Percentiles rank a stretch among this genome's conserved stretches.
These are phyloP conservation scores for Anolis apletophallus DNA, from an alignment of 2,797 vertebrate species.

Conservation along the genomic window DNA sequence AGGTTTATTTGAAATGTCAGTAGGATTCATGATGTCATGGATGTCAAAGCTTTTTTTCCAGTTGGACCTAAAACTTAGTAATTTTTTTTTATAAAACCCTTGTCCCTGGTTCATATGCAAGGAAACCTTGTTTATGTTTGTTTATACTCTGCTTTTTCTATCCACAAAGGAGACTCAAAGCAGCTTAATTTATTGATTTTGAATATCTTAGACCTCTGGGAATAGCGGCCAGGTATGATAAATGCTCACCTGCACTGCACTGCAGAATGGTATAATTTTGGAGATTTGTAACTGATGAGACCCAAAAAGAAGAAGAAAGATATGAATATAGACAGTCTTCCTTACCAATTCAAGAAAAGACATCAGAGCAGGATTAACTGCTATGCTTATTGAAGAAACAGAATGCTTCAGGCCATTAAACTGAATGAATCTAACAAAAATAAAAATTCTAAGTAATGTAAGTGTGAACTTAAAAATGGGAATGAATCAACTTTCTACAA, in stretches of 20 bases:
- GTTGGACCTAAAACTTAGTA: too few relatives aligned
- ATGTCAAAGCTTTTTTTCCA: neutral
- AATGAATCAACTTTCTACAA: neutral
- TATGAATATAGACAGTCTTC: neutral
- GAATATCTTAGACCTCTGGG: neutral
- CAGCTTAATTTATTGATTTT: neutral
- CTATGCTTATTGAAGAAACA: neutral
- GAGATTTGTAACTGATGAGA: neutral
- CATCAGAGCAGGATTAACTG: neutral
- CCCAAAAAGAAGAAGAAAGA: neutral
- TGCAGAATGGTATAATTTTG: neutral
- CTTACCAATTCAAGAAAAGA: neutral
- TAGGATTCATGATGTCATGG: neutral
- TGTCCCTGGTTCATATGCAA: too few relatives aligned
- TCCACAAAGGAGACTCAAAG: too few relatives aligned
- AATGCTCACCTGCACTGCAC: neutral
- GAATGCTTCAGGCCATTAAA: neutral
- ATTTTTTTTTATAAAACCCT: too few relatives aligned
- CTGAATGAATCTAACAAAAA: neutral
- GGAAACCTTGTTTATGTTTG: too few relatives aligned
- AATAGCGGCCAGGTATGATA: neutral
- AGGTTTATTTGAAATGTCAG: neutral
- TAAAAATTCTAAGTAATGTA: neutral
- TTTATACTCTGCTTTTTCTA: too few relatives aligned
- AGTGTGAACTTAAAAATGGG: neutral